phyloP scores from a whole-genome alignment of 2,797 vertebrate species.

The Scleropages formosus region DNA sequence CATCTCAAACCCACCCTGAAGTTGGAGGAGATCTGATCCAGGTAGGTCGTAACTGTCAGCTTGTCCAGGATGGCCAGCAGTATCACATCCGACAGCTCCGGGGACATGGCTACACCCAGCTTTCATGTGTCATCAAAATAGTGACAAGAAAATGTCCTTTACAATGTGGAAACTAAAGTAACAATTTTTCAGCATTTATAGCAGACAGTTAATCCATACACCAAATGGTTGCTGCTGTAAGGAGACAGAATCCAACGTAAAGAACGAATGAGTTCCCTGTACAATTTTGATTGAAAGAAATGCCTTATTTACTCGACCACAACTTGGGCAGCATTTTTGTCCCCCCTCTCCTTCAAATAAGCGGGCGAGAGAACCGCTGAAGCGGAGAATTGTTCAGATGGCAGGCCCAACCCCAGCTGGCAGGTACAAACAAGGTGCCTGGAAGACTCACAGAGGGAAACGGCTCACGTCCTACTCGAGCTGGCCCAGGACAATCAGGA shows the following conservation, averaged over 20 bases:
- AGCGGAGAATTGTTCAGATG: background rate
- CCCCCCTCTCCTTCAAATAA: background rate
- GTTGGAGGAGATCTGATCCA: constrained; percentile 95
- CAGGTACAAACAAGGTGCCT: background rate
- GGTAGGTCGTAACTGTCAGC: constrained; percentile 95
- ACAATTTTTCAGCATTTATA: background rate
- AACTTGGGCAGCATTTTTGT: background rate
- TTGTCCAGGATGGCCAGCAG: constrained; percentile 94
- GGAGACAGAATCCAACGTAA: background rate
- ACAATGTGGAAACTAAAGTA: background rate
- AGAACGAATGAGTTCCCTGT: background rate
- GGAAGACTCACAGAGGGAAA: constrained; percentile 16
- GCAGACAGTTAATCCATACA: background rate
- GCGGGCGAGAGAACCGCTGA: constrained; percentile 4
- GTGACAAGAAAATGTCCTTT: background rate
- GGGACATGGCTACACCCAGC: constrained; percentile 86
- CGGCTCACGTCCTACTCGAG: constrained; percentile 42
- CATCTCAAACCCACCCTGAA: constrained; percentile 92
- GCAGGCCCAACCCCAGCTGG: background rate
- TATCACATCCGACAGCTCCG: constrained; percentile 97
- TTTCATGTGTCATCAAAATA: constrained; percentile 79
- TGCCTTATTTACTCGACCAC: background rate
- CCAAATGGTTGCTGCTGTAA: background rate
- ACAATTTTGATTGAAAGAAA: background rate
- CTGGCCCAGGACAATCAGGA: constrained; percentile 51